A percentile compares a stretch with the other conserved stretches of the same genome.
These are phyloP conservation scores for Puffinus mauretanicus DNA, from an alignment of 2,113 vertebrate genomes.

Conservation along the genomic window DNA sequence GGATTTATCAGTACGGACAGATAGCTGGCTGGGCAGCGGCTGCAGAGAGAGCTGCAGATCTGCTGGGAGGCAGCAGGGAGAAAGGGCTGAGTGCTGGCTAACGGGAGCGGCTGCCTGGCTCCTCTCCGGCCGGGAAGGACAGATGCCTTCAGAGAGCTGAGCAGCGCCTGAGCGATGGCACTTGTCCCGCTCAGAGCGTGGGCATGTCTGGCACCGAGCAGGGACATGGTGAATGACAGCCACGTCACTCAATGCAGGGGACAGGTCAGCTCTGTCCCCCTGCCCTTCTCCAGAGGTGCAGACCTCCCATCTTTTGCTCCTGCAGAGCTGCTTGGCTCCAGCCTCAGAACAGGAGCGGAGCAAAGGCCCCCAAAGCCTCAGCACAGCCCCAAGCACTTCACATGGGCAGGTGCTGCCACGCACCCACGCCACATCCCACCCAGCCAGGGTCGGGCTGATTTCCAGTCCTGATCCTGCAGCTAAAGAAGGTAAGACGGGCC, in stretches of 20 bases:
- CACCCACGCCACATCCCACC: background rate
- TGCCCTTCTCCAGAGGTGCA: background rate
- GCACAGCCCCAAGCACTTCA: background rate
- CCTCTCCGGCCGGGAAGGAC: accelerated
- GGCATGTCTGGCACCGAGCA: background rate
- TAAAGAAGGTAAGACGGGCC: background rate
- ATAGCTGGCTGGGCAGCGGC: background rate
- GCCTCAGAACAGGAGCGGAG: background rate
- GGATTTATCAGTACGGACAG: background rate
- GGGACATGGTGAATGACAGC: background rate
- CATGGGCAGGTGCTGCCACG: background rate
- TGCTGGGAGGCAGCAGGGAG: background rate
- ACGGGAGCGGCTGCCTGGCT: background rate
- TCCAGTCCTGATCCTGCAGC: background rate
- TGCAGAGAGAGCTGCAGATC: background rate
- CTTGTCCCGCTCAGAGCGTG: accelerated
- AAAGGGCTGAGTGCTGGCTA: background rate
- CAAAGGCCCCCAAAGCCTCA: background rate
- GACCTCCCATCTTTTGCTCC: background rate
- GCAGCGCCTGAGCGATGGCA: background rate
- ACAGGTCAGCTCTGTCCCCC: background rate
- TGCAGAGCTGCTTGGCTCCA: background rate
- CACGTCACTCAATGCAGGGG: background rate
- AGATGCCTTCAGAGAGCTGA: background rate
- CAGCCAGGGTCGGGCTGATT: accelerated